phyloP scores from a whole-genome alignment of 2,888 invertebrate genomes.

The Phaonia tiefii region DNA sequence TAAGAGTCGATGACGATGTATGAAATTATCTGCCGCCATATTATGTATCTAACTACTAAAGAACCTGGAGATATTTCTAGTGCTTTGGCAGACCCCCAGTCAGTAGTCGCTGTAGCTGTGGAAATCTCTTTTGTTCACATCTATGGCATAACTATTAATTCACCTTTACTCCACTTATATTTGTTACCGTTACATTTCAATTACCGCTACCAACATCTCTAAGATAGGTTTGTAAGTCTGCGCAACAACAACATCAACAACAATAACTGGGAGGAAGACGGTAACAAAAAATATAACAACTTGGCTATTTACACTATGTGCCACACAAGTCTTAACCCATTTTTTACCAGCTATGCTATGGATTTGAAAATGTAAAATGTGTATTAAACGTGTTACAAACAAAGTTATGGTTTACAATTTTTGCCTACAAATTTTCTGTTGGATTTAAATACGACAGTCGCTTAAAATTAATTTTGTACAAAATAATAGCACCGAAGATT shows the following conservation, averaged over 20 bases:
- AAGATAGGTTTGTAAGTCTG: neutral
- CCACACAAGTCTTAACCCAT: constrained; percentile 34
- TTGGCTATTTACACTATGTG: constrained; percentile 14
- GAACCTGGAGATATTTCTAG: neutral
- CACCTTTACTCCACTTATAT: constrained; percentile 67
- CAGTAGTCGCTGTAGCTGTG: neutral
- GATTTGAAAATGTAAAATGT: no score
- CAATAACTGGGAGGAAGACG: constrained; percentile 1
- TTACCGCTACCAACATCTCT: constrained; percentile 58
- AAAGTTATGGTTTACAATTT: no score
- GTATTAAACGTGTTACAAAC: no score
- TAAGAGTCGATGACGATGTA: no score
- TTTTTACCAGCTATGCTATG: neutral
- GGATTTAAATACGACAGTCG: no score
- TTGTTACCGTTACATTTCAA: constrained; percentile 66
- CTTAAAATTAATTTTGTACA: no score
- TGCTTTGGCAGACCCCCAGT: neutral
- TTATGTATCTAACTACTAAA: neutral
- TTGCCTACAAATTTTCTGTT: no score
- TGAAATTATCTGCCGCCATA: neutral
- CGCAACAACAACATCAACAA: constrained; percentile 30
- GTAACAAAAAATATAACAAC: neutral
- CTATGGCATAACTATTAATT: constrained; percentile 54
- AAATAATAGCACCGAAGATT: no score
- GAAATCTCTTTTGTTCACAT: constrained; percentile 31